Conservation (phyloP, 1,140 invertebrate species). For the Grapholita molesta region DNA sequence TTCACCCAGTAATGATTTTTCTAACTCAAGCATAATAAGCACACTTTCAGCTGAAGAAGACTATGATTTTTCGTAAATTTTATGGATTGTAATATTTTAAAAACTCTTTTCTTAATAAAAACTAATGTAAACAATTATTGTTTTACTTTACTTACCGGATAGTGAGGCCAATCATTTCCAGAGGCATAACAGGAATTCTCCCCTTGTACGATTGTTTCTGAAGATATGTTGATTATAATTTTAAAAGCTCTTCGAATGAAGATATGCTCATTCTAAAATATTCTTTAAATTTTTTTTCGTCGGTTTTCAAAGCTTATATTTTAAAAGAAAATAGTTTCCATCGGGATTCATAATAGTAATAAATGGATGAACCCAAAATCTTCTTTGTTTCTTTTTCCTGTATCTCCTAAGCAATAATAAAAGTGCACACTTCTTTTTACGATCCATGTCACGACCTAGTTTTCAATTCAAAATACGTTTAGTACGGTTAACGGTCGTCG, state of each 20-base stretch:
- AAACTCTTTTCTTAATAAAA: slow-evolving; percentile 27
- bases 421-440: no score
- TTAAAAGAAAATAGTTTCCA: slow-evolving; percentile 38
- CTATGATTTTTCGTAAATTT: slow-evolving; percentile 35
- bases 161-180: slow-evolving; percentile 30
- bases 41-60: slow-evolving; percentile 33
- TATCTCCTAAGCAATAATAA: no score
- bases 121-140: slow-evolving; percentile 30
- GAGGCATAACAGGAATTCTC: slow-evolving; percentile 36
- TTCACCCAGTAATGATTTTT: slow-evolving; percentile 34
- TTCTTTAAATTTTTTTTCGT: slow-evolving; percentile 33
- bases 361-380: no score
- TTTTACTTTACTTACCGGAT: slow-evolving; percentile 39
- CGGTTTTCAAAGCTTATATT: slow-evolving; percentile 38
- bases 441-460: slow-evolving; percentile 26
- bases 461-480: slow-evolving; percentile 29
- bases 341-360: no score
- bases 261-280: slow-evolving; percentile 44
- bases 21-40: slow-evolving; percentile 33
- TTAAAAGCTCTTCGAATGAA: slow-evolving; percentile 41
- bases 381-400: no score
- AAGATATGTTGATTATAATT: slow-evolving; percentile 36
- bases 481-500: slow-evolving; percentile 25
- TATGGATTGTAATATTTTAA: slow-evolving; percentile 26
- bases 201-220: slow-evolving; percentile 38